Evolutionary conservation across 1,140 invertebrate genomes (phyloP), one percentile per base, ranked within the genome.

Genomic region (Heliconius melpomene): DNA sequence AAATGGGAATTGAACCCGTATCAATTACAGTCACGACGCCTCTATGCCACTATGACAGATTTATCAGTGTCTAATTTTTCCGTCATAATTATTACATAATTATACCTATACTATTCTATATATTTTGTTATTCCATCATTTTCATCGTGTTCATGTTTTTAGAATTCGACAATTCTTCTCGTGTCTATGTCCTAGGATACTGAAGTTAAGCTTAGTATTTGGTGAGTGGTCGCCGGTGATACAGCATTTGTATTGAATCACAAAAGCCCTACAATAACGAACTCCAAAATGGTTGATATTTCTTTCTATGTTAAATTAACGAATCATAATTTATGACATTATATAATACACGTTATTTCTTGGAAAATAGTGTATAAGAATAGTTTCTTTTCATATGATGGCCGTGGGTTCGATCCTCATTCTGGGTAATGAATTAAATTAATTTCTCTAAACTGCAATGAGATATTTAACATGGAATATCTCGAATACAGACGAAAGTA

Each of bases 171-270:
- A 8, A 57, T n/a, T 57, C 54, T 18, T 23, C 54, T 23, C 8
- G 18, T 8, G 8, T 57, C 54, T 57, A 52, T 16, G n/a, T 57
- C 54, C 54, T n/a, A 60, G 54, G 54, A 60, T 60, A n/a, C 54
- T 60, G 3, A 60, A 60, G 54, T 26, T 26, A 46, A 71, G 74
- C 81, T 82, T 77, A 79, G 77, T n/a, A 9, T 72, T 46, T 40
- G 80, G 80, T 36, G 38, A 74, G 72, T 81, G 81, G 40, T 79
- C 77, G 57, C 73, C 20, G 75, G 72, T 75, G 80, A 81, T 81
- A 60, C 9, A 81, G 76, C 81, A 40, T 74, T 81, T 82, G 72
- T 79, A 66, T 50, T 72, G 26, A 73, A 40, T 46, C 23, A 46
- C 72, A 74, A 74, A 74, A 66, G 75, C 71, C 38, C 36, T 75